These are phyloP conservation scores for Myotis lucifugus DNA, from an alignment of 2,113 vertebrate genomes.

Conservation along the genomic window DNA sequence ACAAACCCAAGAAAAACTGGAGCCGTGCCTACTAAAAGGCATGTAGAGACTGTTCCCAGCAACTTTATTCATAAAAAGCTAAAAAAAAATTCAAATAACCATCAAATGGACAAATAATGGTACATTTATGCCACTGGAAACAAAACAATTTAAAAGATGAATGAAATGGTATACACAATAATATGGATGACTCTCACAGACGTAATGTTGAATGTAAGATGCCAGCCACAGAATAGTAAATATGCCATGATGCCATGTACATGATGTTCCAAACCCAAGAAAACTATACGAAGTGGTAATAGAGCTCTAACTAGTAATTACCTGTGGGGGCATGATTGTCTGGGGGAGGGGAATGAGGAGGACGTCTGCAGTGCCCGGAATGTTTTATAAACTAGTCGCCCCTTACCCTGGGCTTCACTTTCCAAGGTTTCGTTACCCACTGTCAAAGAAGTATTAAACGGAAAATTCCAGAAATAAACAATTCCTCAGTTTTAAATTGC, in stretches of 20 bases:
- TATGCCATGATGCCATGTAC: not conserved
- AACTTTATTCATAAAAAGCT: conserved; percentile 12
- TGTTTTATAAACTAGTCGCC: not conserved
- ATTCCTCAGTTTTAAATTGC: not conserved
- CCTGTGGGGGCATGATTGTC: not conserved
- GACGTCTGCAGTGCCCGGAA: not conserved
- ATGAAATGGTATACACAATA: not conserved
- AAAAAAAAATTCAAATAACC: not conserved
- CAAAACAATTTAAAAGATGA: not conserved
- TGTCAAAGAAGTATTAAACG: not conserved
- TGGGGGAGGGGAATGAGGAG: not conserved
- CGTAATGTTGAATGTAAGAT: not conserved
- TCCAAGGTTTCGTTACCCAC: not conserved
- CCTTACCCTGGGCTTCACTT: not conserved
- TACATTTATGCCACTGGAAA: not conserved
- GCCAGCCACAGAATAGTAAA: not conserved
- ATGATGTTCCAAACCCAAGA: not conserved
- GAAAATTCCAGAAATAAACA: not conserved
- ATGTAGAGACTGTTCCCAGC: not conserved
- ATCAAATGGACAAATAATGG: not conserved
- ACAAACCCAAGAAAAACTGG: not conserved
- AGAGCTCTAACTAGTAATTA: not conserved
- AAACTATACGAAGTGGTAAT: not conserved
- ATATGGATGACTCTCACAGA: not conserved
- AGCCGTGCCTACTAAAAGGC: not conserved